Conservation (phyloP, 2,888 invertebrate species). For the Zeuzera pyrina region DNA sequence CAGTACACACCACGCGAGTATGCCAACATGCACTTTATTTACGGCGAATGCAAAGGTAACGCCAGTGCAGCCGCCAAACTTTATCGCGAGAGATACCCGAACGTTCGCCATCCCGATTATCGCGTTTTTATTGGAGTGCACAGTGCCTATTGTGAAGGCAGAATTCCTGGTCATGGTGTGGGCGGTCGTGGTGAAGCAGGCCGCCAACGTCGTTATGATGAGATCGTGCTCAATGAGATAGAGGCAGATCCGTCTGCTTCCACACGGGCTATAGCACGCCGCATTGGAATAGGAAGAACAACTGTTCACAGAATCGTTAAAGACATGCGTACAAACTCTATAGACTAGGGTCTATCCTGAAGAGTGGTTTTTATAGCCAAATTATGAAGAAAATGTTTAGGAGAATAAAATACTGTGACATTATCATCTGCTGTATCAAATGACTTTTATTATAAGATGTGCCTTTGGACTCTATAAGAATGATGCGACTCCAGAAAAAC, state of each 20-base stretch:
- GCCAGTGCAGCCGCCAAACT: not conserved
- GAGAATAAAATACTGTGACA: too few species aligned
- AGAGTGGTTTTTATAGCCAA: too few species aligned
- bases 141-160: not conserved
- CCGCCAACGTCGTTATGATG: not conserved
- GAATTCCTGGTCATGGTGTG: not conserved
- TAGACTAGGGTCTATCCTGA: too few species aligned
- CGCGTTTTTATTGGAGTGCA: too few species aligned
- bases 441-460: too few species aligned
- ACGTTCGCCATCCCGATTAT: not conserved
- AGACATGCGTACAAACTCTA: too few species aligned
- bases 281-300: not conserved
- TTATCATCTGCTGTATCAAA: too few species aligned
- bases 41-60: not conserved
- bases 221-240: not conserved
- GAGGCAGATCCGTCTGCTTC: not conserved
- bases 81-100: not conserved
- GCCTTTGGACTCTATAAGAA: too few species aligned
- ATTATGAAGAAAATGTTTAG: too few species aligned
- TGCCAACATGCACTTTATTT: not conserved
- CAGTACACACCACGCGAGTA: not conserved
- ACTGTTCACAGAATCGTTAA: not conserved
- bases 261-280: not conserved
- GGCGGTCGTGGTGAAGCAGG: not conserved
- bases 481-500: too few species aligned